Conservation (phyloP, 2,113 vertebrate genomes). For the Hypomesus transpacificus region DNA sequence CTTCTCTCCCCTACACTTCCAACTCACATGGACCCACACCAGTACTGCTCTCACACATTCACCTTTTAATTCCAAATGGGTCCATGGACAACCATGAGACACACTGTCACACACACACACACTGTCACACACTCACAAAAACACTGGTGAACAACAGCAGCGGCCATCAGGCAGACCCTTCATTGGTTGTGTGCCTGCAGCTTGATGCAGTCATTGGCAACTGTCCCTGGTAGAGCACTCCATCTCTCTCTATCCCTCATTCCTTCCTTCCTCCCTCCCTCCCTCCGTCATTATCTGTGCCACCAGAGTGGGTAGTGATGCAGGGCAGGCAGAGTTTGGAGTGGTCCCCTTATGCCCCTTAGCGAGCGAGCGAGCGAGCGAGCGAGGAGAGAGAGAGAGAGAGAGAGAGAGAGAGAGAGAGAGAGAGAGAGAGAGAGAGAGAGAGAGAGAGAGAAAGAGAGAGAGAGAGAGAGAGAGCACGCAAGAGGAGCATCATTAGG, state of each 20-base stretch:
- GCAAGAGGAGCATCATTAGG: constrained; percentile 28
- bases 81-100: background rate
- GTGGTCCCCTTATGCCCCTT: constrained; percentile 42
- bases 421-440: constrained; percentile 3
- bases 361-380: constrained; percentile 21
- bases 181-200: constrained; percentile 13
- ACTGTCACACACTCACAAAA: constrained; percentile 15
- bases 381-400: constrained; percentile 24
- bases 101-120: background rate
- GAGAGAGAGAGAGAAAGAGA: background rate
- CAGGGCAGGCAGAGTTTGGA: constrained; percentile 33
- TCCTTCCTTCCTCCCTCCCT: constrained; percentile 19
- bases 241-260: constrained; percentile 21
- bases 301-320: constrained; percentile 55
- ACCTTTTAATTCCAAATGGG: background rate
- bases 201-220: constrained; percentile 64
- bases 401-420: constrained; percentile 24
- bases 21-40: no score
- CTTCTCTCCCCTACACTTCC: no score
- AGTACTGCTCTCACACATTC: background rate
- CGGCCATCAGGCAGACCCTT: constrained; percentile 43
- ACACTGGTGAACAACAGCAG: background rate
- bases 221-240: constrained; percentile 32
- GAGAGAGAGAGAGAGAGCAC: constrained; percentile 13
- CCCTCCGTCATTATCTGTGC: constrained; percentile 52